Base-by-base conservation (phyloP, 2,113 vertebrate genomes). In the Rhynchopsitta pachyrhyncha region DNA sequence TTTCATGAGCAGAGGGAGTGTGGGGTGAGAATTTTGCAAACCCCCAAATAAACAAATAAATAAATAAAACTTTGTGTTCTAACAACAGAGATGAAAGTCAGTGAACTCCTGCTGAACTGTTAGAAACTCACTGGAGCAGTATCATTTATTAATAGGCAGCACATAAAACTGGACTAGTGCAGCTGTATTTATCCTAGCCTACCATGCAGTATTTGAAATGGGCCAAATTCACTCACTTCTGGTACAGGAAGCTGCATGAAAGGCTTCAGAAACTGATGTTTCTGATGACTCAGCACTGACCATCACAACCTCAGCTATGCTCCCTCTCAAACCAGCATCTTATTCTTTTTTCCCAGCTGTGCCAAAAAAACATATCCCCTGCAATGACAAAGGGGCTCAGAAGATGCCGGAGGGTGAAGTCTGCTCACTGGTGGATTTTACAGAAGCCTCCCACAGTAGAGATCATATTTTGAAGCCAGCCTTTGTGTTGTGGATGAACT, bases 381-480 rank as follows among this genome's bases (percentile, higher is more conserved):
- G 35, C 41, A 68, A 6, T 7, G 20, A 17, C 22, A 11, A 60
- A 75, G 50, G 22, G 8, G 10, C 15, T 78, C 47, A 3, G 12
- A 73, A 90, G 33, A 16, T 0, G 1, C 5, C 0, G 0, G 11
- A 35, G 12, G 16, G 11, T 55, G 35, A 60, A 42, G 3, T 76
- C 27, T 27, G 8, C 33, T 76, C 37, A 9, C 7, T 33, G 39
- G 7, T 41, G 46, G 37, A 15, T 66, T 91, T 86, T 78, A 25
- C 25, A 85, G 55, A 33, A 78, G 7, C 25, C 29, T 66, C 0
- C 0, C 11, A 79, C 11, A 8, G 15, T 25, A 41, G 28, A 11
- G 1, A 44, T 25, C 31, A 31, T 39, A 37, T 8, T n/a, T 46
- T 57, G n/a, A 83, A 52, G 31, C 7, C 0, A 3, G 11, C 5